A percentile compares a stretch with the other conserved stretches of the same genome.
phyloP scores from a whole-genome alignment of 2,113 vertebrate species.

The Phoenicopterus ruber region DNA sequence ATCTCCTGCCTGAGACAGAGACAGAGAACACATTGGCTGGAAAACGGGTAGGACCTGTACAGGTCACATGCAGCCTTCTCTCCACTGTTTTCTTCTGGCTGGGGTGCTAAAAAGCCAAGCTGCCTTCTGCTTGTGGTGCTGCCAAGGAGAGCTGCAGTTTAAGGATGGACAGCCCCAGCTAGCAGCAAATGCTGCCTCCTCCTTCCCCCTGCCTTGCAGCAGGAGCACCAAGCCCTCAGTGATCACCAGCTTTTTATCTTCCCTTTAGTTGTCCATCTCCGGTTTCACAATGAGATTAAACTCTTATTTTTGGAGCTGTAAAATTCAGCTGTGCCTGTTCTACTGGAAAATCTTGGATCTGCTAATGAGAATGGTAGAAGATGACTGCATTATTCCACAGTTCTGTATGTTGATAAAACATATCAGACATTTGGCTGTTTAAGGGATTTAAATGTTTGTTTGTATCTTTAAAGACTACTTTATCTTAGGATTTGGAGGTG shows the following conservation, averaged over 20 bases:
- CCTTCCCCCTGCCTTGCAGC: neutral
- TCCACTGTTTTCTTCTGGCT: neutral
- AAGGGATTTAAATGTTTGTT: neutral
- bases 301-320: neutral
- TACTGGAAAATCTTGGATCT: neutral
- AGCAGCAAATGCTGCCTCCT: neutral
- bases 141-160: neutral
- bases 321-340: neutral
- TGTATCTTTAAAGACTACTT: neutral
- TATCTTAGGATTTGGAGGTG: neutral
- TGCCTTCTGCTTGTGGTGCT: neutral
- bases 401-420: neutral
- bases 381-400: neutral
- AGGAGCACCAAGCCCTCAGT: neutral
- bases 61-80: neutral
- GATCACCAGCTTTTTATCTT: neutral
- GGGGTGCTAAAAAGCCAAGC: neutral
- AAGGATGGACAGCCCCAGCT: neutral
- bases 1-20: neutral
- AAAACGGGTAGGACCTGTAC: neutral
- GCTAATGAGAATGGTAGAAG: neutral
- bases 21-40: neutral
- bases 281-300: neutral
- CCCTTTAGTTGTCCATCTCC: neutral
- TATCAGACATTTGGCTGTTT: neutral